Percentiles rank a stretch among this genome's conserved stretches.
Evolutionary conservation across 2,888 invertebrate genomes (phyloP).

Genomic region (Exephanes ischioxanthus): DNA sequence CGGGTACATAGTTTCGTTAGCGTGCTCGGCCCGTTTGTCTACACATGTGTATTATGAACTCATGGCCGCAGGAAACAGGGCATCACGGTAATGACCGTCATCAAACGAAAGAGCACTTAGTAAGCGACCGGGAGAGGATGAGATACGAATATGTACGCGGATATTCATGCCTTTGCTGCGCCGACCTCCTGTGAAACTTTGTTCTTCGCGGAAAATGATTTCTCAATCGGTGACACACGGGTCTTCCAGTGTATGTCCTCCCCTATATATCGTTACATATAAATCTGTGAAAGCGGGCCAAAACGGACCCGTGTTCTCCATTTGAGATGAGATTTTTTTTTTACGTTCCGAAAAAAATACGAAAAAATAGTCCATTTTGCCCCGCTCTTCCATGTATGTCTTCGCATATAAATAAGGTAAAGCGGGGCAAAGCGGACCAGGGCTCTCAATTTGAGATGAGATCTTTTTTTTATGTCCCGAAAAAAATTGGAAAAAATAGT

Average conservation of each 20-base stretch:
- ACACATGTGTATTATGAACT: slow-evolving; percentile 71
- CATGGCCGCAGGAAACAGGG: slow-evolving; percentile 84
- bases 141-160: background rate
- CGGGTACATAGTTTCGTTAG: slow-evolving; percentile 38
- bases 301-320: too few relatives aligned
- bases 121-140: slow-evolving; percentile 58
- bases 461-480: too few relatives aligned
- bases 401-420: too few relatives aligned
- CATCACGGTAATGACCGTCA: slow-evolving; percentile 84
- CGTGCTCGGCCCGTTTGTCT: slow-evolving; percentile 55
- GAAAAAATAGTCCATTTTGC: too few relatives aligned
- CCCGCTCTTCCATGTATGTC: too few relatives aligned
- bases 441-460: too few relatives aligned
- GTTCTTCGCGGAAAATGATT: slow-evolving; percentile 72
- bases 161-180: slow-evolving; percentile 65
- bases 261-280: background rate
- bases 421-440: too few relatives aligned
- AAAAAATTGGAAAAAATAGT: too few relatives aligned
- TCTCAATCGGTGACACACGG: slow-evolving; percentile 46
- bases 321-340: too few relatives aligned
- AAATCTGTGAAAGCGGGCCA: background rate
- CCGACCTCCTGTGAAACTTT: slow-evolving; percentile 70
- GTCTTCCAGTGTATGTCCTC: background rate
- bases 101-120: slow-evolving; percentile 83
- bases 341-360: too few relatives aligned